Conservation (phyloP, 2,797 vertebrate genomes). For the Sebastes elongatus region DNA sequence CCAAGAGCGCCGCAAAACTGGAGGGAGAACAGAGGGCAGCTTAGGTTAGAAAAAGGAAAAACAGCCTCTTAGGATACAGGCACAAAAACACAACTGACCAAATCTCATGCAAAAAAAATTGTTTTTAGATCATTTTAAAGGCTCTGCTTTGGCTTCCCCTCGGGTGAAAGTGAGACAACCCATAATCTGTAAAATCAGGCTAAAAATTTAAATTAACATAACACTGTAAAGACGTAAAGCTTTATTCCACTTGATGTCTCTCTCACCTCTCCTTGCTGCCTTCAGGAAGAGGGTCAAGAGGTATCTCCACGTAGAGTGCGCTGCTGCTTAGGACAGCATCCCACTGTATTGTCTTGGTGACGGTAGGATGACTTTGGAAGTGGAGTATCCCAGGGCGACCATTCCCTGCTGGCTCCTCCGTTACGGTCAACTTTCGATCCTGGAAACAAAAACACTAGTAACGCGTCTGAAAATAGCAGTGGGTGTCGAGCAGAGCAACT, state of each 20-base stretch:
- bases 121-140: neutral
- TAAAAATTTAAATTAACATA: neutral
- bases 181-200: neutral
- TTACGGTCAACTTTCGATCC: conserved; percentile 87
- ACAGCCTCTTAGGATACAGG: neutral
- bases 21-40: conserved; percentile 3
- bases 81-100: neutral
- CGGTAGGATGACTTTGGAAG: conserved; percentile 84
- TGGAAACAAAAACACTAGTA: conserved; percentile 38
- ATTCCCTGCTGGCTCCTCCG: conserved; percentile 83
- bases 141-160: neutral
- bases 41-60: conserved; percentile 1
- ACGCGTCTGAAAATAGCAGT: neutral
- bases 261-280: conserved; percentile 88
- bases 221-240: neutral
- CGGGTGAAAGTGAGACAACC: neutral
- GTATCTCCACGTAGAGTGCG: conserved; percentile 86
- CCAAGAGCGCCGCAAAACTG: conserved; percentile 85
- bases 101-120: neutral
- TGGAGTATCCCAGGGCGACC: conserved; percentile 84
- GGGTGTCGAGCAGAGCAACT: neutral
- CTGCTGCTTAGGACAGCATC: conserved; percentile 81
- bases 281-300: conserved; percentile 82
- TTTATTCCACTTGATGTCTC: neutral
- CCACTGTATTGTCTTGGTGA: conserved; percentile 82